Conservation (phyloP, 2,888 invertebrate species). For the Abscondita cerata region DNA sequence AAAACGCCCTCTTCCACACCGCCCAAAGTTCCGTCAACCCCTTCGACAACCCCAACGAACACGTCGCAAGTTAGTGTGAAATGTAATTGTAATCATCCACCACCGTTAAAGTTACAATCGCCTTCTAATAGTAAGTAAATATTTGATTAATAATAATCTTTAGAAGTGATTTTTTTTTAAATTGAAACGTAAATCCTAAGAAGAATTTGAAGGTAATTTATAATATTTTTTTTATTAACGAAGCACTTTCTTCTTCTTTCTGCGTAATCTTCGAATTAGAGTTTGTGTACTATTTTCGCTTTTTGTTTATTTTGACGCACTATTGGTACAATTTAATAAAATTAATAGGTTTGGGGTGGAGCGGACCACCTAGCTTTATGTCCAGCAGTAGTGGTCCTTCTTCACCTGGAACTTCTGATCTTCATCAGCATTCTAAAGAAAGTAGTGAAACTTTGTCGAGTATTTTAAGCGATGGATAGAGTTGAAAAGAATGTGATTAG, state of each 20-base stretch:
- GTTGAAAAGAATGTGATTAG: neutral
- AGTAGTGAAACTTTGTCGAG: conserved; percentile 69
- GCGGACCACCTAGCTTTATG: conserved; percentile 83
- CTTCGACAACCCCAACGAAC: conserved; percentile 56
- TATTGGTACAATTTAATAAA: no score
- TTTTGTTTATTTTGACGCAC: no score
- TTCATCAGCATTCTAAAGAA: conserved; percentile 64
- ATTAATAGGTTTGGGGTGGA: conserved; percentile 77
- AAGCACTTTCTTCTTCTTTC: no score
- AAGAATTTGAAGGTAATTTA: no score
- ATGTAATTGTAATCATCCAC: conserved; percentile 36
- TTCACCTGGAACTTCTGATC: conserved; percentile 72
- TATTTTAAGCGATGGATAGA: conserved; percentile 69
- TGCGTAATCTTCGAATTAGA: no score
- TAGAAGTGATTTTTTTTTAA: neutral
- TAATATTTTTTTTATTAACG: no score
- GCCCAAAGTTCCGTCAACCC: conserved; percentile 69
- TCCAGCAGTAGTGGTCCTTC: conserved; percentile 84
- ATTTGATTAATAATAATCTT: neutral
- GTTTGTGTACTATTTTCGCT: no score
- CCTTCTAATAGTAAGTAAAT: conserved; percentile 61
- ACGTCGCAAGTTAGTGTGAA: conserved; percentile 21
- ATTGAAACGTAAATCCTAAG: no score
- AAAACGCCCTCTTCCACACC: conserved; percentile 77
- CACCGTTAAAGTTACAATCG: conserved; percentile 58